Evolutionary conservation across 2,113 vertebrate genomes (phyloP), one percentile per base, ranked within the genome.

Genomic region (Ailuropoda melanoleuca): DNA sequence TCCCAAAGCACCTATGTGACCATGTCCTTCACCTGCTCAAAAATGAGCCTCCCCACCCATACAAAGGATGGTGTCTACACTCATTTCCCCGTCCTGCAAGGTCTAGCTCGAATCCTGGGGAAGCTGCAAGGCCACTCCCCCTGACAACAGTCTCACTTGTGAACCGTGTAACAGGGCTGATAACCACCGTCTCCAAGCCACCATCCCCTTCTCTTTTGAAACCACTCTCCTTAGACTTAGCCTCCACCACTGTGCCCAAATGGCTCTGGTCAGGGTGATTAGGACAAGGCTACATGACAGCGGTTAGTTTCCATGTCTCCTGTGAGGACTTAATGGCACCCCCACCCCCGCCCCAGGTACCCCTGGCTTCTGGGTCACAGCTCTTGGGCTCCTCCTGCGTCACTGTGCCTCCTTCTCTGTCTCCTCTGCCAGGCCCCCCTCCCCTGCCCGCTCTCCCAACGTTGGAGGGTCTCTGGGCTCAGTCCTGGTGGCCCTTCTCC

Each of bases 201-300:
- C 18, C 39, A 8, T 1, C 48, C 43, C 10, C 6, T n/a, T 34
- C 39, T 82, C 64, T 43, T 64, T 14, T 11, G 70, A 68, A 82
- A 77, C 19, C n/a, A 34, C 31, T 10, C 70, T 66, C 3, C 24
- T 48, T n/a, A 31, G 62, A 24, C 18, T 60, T 4, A 26, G 72
- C 72, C 3, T 24, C 62, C 62, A 56, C 64, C 56, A 15, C 66
- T 18, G 48, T 2, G 29, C 31, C 14, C 5, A 7, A 34, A 26
- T 1, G 31, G n/a, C 60, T 56, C 75, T 18, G 14, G 14, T 56
- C 55, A n/a, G n/a, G 70, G 60, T 10, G 53, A 37, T 55, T 1
- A 29, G 3, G 48, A 21, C 2, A 29, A n/a, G 2, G 29, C 48
- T 23, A 37, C 8, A 8, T 0, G 10, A 26, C 21, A 1, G 1